Evolutionary conservation across 2,113 vertebrate genomes (phyloP), one percentile per base, ranked within the genome.

Genomic region (Electrona antarctica): DNA sequence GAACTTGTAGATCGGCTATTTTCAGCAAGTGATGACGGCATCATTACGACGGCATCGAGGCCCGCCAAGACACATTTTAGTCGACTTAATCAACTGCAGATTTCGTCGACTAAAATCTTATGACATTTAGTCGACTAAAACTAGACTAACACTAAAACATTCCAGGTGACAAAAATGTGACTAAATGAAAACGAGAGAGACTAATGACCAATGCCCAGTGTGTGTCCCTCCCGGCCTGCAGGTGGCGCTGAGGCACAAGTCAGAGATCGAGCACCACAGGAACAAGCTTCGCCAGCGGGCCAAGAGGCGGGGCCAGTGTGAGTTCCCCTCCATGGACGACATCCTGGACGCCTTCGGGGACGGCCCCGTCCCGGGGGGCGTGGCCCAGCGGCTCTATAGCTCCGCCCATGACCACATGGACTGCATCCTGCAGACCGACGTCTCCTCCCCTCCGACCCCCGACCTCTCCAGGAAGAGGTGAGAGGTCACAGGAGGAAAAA

Each of bases 371-470:
- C 95, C 95, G 85, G 93, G 93, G 63, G 95, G 94, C 47, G 95
- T 91, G 11, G 95, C 95, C 0, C 96, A 96, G 81, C 92, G 95
- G 3, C 95, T 98, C 63, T 98, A 98, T 65, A 95, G 97, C 77
- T 93, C 96, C 56, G 96, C 96, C 7, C 96, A 98, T 64, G 95
- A 98, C 94, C 97, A 98, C 90, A 97, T 99, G 76, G 97, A 98
- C 91, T 96, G 96, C 90, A 97, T 99, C 82, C 92, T 98, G 76
- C 95, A 97, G 85, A 92, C 94, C 6, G 94, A 95, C 4, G 86
- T 87, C 71, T 73, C 67, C 49, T 93, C 95, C 11, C 94, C 97
- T 10, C 93, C 94, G 0, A 93, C 94, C 54, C 94, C 96, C 88
- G 89, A 93, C 51, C 95, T 97, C 71, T 95, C 95, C 77, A 91